Evolutionary conservation across 2,797 vertebrate species (phyloP).

Genomic region (Rhinichthys osculus): DNA sequence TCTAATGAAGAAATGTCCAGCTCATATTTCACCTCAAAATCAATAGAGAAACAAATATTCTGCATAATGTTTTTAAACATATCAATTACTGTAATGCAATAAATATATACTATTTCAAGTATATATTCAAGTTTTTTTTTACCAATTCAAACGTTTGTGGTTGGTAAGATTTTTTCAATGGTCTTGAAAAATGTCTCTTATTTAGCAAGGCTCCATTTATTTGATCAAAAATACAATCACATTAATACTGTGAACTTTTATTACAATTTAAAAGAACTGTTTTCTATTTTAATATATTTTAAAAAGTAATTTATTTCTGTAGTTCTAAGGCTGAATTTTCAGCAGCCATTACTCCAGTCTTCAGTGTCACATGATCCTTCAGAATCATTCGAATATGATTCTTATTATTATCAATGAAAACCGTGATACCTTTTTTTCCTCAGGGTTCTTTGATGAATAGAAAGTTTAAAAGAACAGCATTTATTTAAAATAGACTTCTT

Average conservation of each 20-base stretch:
- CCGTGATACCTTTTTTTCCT: neutral
- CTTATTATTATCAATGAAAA: neutral
- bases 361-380: neutral
- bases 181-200: no score
- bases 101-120: neutral
- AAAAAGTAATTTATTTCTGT: neutral
- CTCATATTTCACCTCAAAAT: conserved; percentile 4
- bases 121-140: no score
- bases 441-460: neutral
- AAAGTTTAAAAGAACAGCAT: neutral
- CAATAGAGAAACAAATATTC: neutral
- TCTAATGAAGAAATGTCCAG: neutral
- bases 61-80: neutral
- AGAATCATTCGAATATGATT: neutral
- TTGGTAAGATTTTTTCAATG: neutral
- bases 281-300: neutral
- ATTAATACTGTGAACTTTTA: neutral
- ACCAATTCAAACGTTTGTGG: no score
- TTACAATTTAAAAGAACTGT: neutral
- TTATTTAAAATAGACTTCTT: neutral
- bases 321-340: neutral
- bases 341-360: neutral
- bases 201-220: neutral
- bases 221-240: neutral
- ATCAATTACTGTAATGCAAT: neutral